A percentile compares a stretch with the other conserved stretches of the same genome.
These are phyloP conservation scores for Schizaphis graminum DNA, from an alignment of 2,888 invertebrate species.

Conservation along the genomic window DNA sequence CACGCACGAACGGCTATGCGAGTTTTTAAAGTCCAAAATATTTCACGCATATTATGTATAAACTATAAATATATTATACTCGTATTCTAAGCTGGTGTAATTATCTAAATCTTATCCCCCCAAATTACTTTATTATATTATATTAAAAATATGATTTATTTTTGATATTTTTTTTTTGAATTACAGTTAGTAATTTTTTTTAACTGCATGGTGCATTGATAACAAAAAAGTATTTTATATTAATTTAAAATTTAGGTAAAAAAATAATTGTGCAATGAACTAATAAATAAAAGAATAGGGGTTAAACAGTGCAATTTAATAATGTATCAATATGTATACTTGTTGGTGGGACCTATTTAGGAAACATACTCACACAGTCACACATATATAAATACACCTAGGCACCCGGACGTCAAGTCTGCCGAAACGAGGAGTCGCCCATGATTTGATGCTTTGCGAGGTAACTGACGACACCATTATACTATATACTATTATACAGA, in stretches of 20 bases:
- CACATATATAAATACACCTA: not conserved
- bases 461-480: not conserved
- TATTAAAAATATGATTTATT: not conserved
- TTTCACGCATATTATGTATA: not conserved
- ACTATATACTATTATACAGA: not conserved
- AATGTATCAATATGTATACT: not conserved
- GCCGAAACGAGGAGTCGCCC: not conserved
- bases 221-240: not conserved
- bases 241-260: not conserved
- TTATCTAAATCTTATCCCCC: too few relatives aligned
- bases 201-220: not conserved
- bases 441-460: not conserved
- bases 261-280: not conserved
- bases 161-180: not conserved
- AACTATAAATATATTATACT: not conserved
- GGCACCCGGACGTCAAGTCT: not conserved
- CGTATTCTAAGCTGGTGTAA: not conserved
- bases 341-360: not conserved
- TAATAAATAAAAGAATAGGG: not conserved
- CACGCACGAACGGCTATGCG: not conserved
- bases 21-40: not conserved
- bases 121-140: not conserved
- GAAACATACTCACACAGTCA: not conserved
- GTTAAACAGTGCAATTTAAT: not conserved
- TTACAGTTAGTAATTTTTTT: not conserved